Conservation (phyloP, 2,888 invertebrate species). For the Phengaris alcon region DNA sequence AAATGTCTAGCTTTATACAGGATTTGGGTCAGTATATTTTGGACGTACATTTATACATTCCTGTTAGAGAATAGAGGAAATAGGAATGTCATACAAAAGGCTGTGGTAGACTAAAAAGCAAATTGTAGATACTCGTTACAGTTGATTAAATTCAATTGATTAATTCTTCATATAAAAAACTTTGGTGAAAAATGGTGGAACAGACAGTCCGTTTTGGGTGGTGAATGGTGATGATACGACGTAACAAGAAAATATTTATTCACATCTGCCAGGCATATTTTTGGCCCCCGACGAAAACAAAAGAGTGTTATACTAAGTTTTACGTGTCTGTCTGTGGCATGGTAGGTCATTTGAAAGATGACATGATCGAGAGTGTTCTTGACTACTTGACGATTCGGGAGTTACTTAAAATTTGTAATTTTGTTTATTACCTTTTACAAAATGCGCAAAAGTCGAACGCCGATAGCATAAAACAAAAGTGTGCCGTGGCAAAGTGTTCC, state of each 20-base stretch:
- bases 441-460: not conserved
- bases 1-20: conserved; percentile 20
- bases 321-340: too few relatives aligned
- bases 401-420: not conserved
- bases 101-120: not conserved
- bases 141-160: not conserved
- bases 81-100: not conserved
- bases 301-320: too few relatives aligned
- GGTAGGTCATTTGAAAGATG: too few relatives aligned
- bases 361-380: too few relatives aligned
- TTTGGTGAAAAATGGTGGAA: not conserved
- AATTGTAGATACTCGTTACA: not conserved
- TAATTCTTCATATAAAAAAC: not conserved
- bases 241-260: too few relatives aligned
- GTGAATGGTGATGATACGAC: too few relatives aligned
- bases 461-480: not conserved
- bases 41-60: conserved; percentile 21
- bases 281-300: too few relatives aligned
- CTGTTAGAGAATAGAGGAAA: not conserved
- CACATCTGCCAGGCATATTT: too few relatives aligned
- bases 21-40: conserved; percentile 28
- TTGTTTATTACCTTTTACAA: not conserved
- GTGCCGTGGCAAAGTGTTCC: conserved; percentile 9
- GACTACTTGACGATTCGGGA: too few relatives aligned
- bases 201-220: too few relatives aligned